Conservation (phyloP, 35 echinoderm and acorn worm genomes). For the Lytechinus pictus region DNA sequence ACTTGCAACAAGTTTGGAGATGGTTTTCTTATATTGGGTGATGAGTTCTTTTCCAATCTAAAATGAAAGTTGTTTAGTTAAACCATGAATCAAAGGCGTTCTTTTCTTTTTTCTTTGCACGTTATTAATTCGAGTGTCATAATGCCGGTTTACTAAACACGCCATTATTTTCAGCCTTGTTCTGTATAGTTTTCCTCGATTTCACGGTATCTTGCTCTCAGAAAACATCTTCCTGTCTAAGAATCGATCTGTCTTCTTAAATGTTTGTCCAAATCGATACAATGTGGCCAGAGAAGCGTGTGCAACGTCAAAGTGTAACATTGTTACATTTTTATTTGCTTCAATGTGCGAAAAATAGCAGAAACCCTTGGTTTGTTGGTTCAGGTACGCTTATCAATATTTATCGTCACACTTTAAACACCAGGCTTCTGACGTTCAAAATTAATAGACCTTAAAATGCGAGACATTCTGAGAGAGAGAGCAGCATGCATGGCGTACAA, state of each 20-base stretch:
- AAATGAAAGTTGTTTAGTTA: too few species aligned
- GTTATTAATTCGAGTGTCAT: background rate
- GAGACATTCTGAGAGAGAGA: background rate
- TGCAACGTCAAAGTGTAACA: background rate
- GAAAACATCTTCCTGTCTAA: background rate
- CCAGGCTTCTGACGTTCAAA: background rate
- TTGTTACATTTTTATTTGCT: background rate
- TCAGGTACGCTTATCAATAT: background rate
- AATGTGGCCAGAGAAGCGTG: background rate
- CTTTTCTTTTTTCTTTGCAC: background rate
- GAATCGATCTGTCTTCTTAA: background rate
- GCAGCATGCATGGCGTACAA: background rate
- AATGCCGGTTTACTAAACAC: background rate
- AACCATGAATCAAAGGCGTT: too few species aligned
- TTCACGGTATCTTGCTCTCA: background rate
- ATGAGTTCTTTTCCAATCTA: too few species aligned
- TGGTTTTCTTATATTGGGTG: too few species aligned
- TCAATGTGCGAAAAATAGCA: background rate
- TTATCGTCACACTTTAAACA: slow-evolving; percentile 17
- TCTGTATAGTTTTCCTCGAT: background rate
- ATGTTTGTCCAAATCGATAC: background rate
- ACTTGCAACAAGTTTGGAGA: too few species aligned
- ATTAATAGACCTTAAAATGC: background rate
- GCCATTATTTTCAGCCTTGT: background rate
- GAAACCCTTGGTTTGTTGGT: background rate